phyloP scores from a whole-genome alignment of 2,888 invertebrate species.

The Ormyrus thymus region DNA sequence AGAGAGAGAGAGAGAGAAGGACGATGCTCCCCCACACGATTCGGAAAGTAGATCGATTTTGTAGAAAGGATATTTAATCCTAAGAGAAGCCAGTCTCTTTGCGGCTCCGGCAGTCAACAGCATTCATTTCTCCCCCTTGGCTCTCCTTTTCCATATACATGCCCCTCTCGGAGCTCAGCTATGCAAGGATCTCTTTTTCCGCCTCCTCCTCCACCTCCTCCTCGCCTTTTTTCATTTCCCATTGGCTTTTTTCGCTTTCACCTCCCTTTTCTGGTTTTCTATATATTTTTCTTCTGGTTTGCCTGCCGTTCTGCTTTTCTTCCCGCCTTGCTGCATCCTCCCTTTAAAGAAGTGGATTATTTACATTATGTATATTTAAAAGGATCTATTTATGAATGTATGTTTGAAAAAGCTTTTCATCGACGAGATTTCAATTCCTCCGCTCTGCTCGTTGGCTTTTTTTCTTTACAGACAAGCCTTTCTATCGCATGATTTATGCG shows the following conservation, averaged over 20 bases:
- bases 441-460: no score
- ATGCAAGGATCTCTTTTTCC: conserved; percentile 18
- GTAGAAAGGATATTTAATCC: conserved; percentile 47
- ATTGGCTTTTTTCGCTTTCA: background rate
- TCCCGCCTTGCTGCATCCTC: background rate
- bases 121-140: conserved; percentile 2
- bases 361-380: no score
- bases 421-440: no score
- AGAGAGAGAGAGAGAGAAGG: no score
- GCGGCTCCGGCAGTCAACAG: background rate
- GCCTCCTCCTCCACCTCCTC: background rate
- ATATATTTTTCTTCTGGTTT: background rate
- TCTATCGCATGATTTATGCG: background rate
- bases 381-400: no score
- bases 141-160: background rate
- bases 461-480: background rate
- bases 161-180: conserved; percentile 1
- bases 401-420: no score
- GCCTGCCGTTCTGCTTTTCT: background rate
- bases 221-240: background rate
- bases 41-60: conserved; percentile 48
- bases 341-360: no score
- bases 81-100: conserved; percentile 12
- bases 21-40: background rate
- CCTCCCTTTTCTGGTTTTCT: no score